Conservation (phyloP, 1,140 invertebrate genomes). For the Liolophura sinensis region DNA sequence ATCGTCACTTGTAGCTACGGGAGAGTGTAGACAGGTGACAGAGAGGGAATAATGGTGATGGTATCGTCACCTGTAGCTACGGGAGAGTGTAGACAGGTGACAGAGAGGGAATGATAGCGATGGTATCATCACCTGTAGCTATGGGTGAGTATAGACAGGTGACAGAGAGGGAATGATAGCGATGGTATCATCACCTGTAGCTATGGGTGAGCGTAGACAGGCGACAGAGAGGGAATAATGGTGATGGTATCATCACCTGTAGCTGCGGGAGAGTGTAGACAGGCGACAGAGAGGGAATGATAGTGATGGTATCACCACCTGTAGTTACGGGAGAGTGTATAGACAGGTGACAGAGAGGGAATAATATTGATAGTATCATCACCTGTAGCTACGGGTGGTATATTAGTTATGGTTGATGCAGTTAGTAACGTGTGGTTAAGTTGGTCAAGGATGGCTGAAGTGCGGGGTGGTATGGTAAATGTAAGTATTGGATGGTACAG, state of each 20-base stretch:
- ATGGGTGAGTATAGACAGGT: conserved; percentile 31
- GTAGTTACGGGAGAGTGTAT: conserved; percentile 37
- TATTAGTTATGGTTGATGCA: no score
- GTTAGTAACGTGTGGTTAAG: no score
- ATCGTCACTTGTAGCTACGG: conserved; percentile 23
- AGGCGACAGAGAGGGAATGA: background rate
- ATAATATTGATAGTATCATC: no score
- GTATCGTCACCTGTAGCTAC: conserved; percentile 16
- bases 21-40: conserved; percentile 21
- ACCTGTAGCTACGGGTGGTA: no score
- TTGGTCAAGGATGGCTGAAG: no score
- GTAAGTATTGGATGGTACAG: no score
- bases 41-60: background rate
- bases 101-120: background rate
- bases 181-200: conserved; percentile 1
- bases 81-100: conserved; percentile 27
- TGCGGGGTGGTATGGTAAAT: no score
- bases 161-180: background rate
- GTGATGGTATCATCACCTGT: no score
- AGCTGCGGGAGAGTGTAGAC: conserved; percentile 38
- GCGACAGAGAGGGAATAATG: background rate
- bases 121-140: conserved; percentile 12
- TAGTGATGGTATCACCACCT: no score
- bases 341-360: background rate
- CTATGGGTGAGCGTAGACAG: conserved; percentile 34